phyloP scores from a whole-genome alignment of 2,888 invertebrate genomes.

The Aethes cnicana region DNA sequence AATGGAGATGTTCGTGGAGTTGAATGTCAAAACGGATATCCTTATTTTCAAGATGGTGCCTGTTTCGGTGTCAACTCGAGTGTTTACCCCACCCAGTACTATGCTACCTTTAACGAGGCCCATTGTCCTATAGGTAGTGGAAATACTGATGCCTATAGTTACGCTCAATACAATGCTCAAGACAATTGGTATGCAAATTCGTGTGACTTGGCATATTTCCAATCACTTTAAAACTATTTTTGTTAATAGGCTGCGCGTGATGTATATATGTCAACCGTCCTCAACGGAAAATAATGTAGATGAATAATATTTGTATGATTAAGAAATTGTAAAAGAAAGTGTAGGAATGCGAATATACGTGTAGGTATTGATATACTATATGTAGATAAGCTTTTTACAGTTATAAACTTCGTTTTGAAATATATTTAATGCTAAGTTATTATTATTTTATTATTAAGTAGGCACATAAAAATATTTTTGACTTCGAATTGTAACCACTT shows the following conservation, averaged over 20 bases:
- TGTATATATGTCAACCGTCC: not conserved
- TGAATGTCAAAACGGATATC: constrained; percentile 5
- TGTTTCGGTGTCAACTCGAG: constrained; percentile 37
- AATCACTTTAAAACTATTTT: constrained; percentile 8
- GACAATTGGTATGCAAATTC: constrained; percentile 36
- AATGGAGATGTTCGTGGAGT: not conserved
- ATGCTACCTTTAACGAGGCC: constrained; percentile 39
- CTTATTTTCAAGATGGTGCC: constrained; percentile 5
- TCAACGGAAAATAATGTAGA: too few species aligned
- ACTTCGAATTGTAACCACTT: too few species aligned
- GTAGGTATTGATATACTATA: too few species aligned
- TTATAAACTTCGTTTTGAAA: too few species aligned
- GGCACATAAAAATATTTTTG: too few species aligned
- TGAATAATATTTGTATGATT: too few species aligned
- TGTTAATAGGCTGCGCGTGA: not conserved
- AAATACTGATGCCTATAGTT: constrained; percentile 25
- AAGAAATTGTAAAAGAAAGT: too few species aligned
- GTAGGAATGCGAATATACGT: too few species aligned
- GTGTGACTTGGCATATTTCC: constrained; percentile 37
- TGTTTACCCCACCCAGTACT: constrained; percentile 52
- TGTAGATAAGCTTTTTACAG: too few species aligned
- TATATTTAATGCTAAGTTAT: too few species aligned
- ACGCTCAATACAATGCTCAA: constrained; percentile 13
- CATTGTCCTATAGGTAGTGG: constrained; percentile 7
- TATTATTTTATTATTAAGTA: too few species aligned